Percentiles rank a stretch among this genome's conserved stretches.
phyloP scores from a whole-genome alignment of 2,797 vertebrate species.

The Fistularia tabacaria region DNA sequence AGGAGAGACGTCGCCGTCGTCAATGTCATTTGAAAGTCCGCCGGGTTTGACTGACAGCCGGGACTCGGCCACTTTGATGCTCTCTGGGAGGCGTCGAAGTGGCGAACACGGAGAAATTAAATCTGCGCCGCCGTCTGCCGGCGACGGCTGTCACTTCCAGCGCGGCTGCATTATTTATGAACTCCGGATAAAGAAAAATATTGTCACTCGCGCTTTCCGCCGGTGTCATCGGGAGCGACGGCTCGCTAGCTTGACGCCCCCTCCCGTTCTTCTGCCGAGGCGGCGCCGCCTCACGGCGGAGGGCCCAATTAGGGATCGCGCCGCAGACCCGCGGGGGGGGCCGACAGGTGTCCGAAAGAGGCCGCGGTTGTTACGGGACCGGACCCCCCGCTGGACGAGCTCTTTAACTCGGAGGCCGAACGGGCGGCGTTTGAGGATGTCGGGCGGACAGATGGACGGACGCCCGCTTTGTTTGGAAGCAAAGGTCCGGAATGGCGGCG shows the following conservation, averaged over 20 bases:
- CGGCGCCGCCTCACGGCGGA: slow-evolving; percentile 22
- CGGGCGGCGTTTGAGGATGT: too few relatives aligned
- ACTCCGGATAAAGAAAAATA: too few relatives aligned
- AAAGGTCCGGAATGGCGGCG: slow-evolving; percentile 29
- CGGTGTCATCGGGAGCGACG: too few relatives aligned
- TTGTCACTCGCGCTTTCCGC: too few relatives aligned
- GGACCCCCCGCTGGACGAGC: slow-evolving; percentile 21
- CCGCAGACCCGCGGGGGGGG: slow-evolving; percentile 55
- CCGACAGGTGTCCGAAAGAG: slow-evolving; percentile 72
- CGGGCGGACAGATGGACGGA: too few relatives aligned
- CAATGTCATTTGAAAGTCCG: slow-evolving; percentile 50
- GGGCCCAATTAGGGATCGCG: slow-evolving; percentile 67
- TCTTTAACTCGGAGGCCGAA: background rate
- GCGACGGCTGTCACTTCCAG: slow-evolving; percentile 37
- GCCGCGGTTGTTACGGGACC: slow-evolving; percentile 71
- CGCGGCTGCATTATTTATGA: background rate
- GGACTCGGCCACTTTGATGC: slow-evolving; percentile 43
- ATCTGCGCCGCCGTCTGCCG: slow-evolving; percentile 31
- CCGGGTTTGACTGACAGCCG: slow-evolving; percentile 38
- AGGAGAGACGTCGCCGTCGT: slow-evolving; percentile 36
- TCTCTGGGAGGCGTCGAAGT: slow-evolving; percentile 34
- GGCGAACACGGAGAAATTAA: slow-evolving; percentile 57
- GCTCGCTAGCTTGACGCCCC: too few relatives aligned
- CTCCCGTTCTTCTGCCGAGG: too few relatives aligned
- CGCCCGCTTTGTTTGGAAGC: too few relatives aligned